phyloP scores from a whole-genome alignment of 2,888 invertebrate genomes.

The Lacanobia oleracea region DNA sequence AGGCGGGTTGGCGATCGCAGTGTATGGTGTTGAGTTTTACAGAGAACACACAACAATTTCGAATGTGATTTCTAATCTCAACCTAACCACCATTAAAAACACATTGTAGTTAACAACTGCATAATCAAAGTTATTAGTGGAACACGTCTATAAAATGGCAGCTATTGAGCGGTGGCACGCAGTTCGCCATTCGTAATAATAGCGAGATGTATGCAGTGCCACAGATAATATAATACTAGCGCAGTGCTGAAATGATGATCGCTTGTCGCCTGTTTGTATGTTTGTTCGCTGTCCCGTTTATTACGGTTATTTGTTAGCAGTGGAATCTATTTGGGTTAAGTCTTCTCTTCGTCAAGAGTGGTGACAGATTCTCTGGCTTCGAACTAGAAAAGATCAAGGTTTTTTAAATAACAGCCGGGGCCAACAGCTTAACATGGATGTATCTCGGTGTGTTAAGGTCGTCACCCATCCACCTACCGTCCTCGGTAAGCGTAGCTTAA shows the following conservation, averaged over 20 bases:
- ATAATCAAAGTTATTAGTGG: constrained; percentile 11
- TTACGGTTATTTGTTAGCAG: neutral
- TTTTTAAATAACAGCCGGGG: no score
- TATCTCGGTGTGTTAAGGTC: no score
- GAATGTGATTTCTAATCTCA: constrained; percentile 7
- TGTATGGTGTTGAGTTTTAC: no score
- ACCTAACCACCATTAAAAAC: neutral
- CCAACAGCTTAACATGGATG: no score
- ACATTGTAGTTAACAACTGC: constrained; percentile 20
- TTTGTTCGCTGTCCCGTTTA: constrained; percentile 18
- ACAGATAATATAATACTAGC: no score
- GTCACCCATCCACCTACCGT: no score
- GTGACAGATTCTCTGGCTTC: no score
- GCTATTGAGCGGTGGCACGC: constrained; percentile 3
- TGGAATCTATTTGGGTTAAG: no score
- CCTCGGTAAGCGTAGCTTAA: no score
- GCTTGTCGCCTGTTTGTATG: constrained; percentile 7
- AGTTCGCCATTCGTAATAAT: neutral
- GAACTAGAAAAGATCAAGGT: no score
- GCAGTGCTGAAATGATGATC: constrained; percentile 21
- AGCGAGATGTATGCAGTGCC: neutral
- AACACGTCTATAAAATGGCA: constrained; percentile 2
- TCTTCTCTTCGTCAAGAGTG: no score
- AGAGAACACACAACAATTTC: neutral
- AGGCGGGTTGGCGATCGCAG: no score